These are phyloP conservation scores for Brenthis hecate DNA, from an alignment of 2,888 invertebrate genomes.

Conservation along the genomic window DNA sequence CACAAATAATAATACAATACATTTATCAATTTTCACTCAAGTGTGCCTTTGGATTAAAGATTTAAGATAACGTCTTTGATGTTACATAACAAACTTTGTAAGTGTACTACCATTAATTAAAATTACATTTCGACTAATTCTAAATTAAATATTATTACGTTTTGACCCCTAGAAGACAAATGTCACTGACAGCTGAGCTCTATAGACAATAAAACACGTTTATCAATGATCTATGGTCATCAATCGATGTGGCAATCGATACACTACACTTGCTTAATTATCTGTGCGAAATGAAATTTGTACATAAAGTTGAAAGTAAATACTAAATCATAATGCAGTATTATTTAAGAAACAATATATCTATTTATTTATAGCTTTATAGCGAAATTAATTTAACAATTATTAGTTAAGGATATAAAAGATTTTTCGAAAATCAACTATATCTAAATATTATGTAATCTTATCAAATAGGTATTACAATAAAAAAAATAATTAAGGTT, in stretches of 20 bases:
- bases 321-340: too few species aligned
- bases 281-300: constrained; percentile 11
- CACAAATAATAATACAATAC: constrained; percentile 30
- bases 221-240: constrained; percentile 62
- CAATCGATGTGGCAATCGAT: constrained; percentile 68
- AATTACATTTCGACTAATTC: constrained; percentile 42
- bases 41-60: constrained; percentile 5
- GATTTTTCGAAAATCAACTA: too few species aligned
- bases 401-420: too few species aligned
- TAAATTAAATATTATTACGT: constrained; percentile 49
- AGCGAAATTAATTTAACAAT: too few species aligned
- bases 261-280: constrained; percentile 21
- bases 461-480: too few species aligned
- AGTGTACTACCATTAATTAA: constrained; percentile 23
- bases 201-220: constrained; percentile 65
- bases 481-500: too few species aligned
- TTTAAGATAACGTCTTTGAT: constrained; percentile 18
- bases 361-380: too few species aligned
- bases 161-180: constrained; percentile 57
- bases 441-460: too few species aligned
- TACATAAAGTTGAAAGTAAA: too few species aligned
- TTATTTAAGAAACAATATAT: too few species aligned
- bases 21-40: constrained; percentile 29
- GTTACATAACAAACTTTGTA: constrained; percentile 20
- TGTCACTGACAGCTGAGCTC: constrained; percentile 77